Conservation (phyloP, 1,140 invertebrate genomes). For the Drosophila baimaii region DNA sequence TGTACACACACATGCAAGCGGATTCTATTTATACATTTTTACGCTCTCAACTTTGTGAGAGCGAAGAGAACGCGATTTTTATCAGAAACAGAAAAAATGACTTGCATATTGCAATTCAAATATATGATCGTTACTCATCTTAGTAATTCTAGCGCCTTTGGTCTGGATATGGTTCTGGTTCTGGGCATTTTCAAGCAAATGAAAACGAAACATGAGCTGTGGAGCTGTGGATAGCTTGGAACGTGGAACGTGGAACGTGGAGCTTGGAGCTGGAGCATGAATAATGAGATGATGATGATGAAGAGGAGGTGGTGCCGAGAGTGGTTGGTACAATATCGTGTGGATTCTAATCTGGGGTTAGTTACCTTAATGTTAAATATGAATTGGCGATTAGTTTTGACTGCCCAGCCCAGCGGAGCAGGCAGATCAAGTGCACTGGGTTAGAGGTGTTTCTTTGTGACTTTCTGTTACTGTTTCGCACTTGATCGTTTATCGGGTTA, state of each 20-base stretch:
- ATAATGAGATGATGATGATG: conserved; percentile 27
- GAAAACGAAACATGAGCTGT: conserved; percentile 34
- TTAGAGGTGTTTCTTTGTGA: conserved; percentile 61
- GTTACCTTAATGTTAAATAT: conserved; percentile 76
- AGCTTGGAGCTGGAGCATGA: conserved; percentile 34
- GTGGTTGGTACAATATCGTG: conserved; percentile 20
- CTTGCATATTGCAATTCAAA: too few species aligned
- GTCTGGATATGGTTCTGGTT: conserved; percentile 28
- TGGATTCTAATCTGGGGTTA: conserved; percentile 62
- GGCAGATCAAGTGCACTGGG: conserved; percentile 60
- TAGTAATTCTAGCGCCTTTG: too few species aligned
- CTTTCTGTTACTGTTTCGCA: conserved; percentile 34
- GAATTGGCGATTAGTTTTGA: conserved; percentile 74
- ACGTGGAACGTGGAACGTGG: conserved; percentile 7
- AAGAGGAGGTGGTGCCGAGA: conserved; percentile 38
- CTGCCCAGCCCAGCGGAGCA: conserved; percentile 54
- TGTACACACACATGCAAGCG: too few species aligned
- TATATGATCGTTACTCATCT: too few species aligned
- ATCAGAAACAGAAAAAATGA: too few species aligned
- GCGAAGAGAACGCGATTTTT: too few species aligned
- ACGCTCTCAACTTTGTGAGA: too few species aligned
- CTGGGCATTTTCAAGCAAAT: conserved; percentile 34
- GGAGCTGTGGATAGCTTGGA: neutral
- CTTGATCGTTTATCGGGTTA: conserved; percentile 16
- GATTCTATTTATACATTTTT: too few species aligned